Conservation (phyloP, 2,113 vertebrate species). For the Corythoichthys intestinalis region DNA sequence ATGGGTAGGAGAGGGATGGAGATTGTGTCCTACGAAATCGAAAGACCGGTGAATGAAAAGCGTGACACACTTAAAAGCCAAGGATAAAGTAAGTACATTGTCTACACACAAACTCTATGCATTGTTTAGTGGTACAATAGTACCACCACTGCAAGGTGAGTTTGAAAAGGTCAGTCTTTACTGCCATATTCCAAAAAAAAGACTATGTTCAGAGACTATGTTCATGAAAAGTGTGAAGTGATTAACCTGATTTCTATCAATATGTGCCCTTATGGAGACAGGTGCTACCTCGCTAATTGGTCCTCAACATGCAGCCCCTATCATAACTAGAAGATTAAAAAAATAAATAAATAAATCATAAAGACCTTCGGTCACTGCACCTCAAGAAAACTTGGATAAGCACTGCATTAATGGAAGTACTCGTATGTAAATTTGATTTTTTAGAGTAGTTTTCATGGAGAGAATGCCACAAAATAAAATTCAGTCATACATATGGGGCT, state of each 20-base stretch:
- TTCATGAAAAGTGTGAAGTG: no score
- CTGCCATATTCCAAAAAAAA: no score
- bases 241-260: constrained; percentile 26
- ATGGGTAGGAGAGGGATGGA: constrained; percentile 65
- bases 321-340: constrained; percentile 45
- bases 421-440: no score
- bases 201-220: no score
- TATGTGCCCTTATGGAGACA: constrained; percentile 14
- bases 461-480: no score
- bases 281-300: constrained; percentile 46
- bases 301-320: constrained; percentile 41
- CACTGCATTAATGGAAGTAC: no score
- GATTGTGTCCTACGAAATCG: constrained; percentile 69
- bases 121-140: no score
- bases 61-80: constrained; percentile 60
- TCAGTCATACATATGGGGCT: no score
- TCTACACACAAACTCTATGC: no score
- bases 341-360: no score
- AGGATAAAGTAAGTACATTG: not conserved
- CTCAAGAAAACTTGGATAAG: constrained; percentile 3
- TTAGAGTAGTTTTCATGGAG: no score
- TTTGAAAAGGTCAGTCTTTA: not conserved
- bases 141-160: constrained; percentile 22
- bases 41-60: constrained; percentile 62
- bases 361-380: constrained; percentile 39